Conservation (phyloP, 2,113 vertebrate genomes). For the Trachemys scripta region DNA sequence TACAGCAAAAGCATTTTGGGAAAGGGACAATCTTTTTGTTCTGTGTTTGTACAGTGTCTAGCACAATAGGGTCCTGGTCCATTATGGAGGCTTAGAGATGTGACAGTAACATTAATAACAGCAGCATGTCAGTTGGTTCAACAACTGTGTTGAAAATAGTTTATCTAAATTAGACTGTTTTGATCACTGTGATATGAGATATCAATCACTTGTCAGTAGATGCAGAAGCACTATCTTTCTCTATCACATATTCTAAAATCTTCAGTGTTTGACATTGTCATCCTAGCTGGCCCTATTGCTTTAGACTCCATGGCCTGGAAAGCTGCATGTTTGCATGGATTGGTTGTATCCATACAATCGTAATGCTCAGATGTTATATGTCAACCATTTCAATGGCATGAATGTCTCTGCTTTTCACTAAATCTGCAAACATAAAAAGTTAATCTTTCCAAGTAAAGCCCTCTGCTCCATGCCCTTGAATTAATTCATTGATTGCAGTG, state of each 20-base stretch:
- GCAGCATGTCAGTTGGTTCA: not conserved
- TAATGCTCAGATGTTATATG: not conserved
- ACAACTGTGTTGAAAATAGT: not conserved
- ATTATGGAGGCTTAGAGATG: no score
- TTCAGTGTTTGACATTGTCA: not conserved
- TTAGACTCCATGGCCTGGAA: not conserved
- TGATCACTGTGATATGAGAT: not conserved
- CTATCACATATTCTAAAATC: not conserved
- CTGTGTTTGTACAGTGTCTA: no score
- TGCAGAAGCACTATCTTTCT: not conserved
- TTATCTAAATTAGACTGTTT: rapidly evolving
- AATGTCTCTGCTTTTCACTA: not conserved
- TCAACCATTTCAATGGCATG: not conserved
- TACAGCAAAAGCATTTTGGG: no score
- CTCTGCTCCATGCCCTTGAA: not conserved
- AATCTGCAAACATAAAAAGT: not conserved
- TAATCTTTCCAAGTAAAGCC: not conserved
- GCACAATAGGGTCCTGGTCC: no score
- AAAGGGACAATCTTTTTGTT: no score
- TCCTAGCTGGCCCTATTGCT: not conserved
- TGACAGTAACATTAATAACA: no score
- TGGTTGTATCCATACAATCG: not conserved
- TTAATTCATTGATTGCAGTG: not conserved
- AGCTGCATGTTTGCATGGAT: not conserved
- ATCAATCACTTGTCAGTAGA: rapidly evolving